Evolutionary conservation across 23 tunicate species (phyloP).

Genomic region (Ciona savignyi): DNA sequence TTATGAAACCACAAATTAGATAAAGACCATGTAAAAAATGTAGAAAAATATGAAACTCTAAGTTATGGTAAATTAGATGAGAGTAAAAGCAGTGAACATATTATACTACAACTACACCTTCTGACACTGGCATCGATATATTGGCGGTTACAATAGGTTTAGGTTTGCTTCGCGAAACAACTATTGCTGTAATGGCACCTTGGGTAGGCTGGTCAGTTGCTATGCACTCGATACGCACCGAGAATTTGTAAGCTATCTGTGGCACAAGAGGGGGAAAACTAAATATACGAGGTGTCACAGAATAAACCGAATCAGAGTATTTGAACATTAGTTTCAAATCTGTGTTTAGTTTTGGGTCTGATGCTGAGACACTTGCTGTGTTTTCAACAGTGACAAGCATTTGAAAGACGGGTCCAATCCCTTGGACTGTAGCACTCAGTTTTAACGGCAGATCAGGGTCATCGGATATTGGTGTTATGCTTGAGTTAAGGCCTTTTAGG

Average conservation of each 20-base stretch:
- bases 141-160: slow-evolving; percentile 72
- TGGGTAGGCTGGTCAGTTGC: slow-evolving; percentile 54
- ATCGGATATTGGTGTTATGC: slow-evolving; percentile 71
- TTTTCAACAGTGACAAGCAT: slow-evolving; percentile 53
- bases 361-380: slow-evolving; percentile 12
- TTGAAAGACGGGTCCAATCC: slow-evolving; percentile 72
- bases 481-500: slow-evolving; percentile 38
- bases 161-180: slow-evolving; percentile 24
- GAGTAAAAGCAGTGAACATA: too few species aligned
- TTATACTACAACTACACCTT: slow-evolving; percentile 33
- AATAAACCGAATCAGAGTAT: slow-evolving; percentile 43
- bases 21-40: background rate
- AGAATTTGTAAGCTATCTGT: slow-evolving; percentile 47
- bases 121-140: slow-evolving; percentile 91
- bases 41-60: background rate
- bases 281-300: slow-evolving; percentile 40
- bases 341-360: slow-evolving; percentile 44
- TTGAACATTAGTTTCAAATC: slow-evolving; percentile 49
- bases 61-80: background rate
- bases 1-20: background rate
- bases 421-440: slow-evolving; percentile 73
- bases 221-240: slow-evolving; percentile 58
- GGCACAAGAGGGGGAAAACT: slow-evolving; percentile 68
- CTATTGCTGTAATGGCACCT: slow-evolving; percentile 50
- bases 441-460: slow-evolving; percentile 61